Conservation (phyloP, 2,888 invertebrate species). For the Morpho deidamia region DNA sequence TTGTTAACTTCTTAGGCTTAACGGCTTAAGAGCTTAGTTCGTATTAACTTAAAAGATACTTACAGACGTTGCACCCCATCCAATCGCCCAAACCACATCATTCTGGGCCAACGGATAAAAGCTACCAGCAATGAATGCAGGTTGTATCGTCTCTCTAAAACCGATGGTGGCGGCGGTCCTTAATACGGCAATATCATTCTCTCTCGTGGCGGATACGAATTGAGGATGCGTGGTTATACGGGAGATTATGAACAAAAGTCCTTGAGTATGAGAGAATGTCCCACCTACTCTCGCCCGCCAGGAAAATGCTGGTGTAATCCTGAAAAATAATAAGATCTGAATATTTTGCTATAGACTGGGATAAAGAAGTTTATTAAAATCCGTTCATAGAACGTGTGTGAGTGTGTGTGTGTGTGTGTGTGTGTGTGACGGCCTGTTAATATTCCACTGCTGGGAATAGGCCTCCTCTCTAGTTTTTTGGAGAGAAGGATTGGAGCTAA, state of each 20-base stretch:
- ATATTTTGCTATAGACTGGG: too few relatives aligned
- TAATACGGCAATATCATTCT: conserved; percentile 48
- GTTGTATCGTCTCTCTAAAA: conserved; percentile 33
- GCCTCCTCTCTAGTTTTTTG: too few relatives aligned
- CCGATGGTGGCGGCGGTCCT: conserved; percentile 38
- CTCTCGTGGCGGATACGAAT: conserved; percentile 35
- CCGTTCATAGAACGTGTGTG: too few relatives aligned
- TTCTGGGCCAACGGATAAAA: conserved; percentile 35
- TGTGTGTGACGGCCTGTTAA: too few relatives aligned
- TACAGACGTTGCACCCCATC: conserved; percentile 55
- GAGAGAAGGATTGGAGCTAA: too few relatives aligned
- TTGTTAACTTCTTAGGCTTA: too few relatives aligned
- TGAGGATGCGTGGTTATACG: conserved; percentile 42
- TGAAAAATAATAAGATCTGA: conserved; percentile 24
- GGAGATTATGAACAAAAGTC: conserved; percentile 40
- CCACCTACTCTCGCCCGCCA: conserved; percentile 60
- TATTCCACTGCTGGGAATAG: too few relatives aligned
- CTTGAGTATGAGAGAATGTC: conserved; percentile 36
- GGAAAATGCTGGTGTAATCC: conserved; percentile 34
- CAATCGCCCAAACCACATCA: conserved; percentile 45
- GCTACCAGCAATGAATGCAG: conserved; percentile 43
- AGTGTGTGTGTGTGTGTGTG: too few relatives aligned
- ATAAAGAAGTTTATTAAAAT: too few relatives aligned
- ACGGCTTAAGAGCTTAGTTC: too few relatives aligned
- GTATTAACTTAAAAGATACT: conserved; percentile 22